A percentile compares a stretch with the other conserved stretches of the same genome.
Conservation (phyloP, 2,888 invertebrate genomes). For the Octonoba sinensis region DNA sequence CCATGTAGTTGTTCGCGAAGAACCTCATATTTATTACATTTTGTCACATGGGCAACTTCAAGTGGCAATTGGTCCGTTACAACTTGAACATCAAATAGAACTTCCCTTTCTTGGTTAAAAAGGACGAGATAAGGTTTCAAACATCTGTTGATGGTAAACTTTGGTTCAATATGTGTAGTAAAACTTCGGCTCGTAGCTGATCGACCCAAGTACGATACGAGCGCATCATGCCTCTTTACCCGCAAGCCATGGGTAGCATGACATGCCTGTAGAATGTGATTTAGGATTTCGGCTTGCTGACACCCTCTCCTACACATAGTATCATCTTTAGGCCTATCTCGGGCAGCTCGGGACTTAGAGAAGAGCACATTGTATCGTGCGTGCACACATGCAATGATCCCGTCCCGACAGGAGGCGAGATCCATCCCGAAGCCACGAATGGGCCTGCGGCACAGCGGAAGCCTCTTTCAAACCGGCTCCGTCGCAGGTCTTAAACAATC, state of each 20-base stretch:
- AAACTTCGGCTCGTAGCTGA: not conserved
- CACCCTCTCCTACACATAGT: constrained; percentile 10
- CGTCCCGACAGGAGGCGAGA: not conserved
- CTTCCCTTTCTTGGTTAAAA: not conserved
- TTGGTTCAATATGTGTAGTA: constrained; percentile 3
- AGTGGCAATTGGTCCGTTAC: constrained; percentile 14
- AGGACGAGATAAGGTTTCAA: constrained; percentile 11
- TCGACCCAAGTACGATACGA: not conserved
- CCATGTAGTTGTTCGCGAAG: not conserved
- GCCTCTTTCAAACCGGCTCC: not conserved
- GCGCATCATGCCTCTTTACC: not conserved
- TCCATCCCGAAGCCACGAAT: constrained; percentile 1
- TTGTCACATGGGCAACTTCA: not conserved
- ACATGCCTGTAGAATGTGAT: constrained; percentile 14
- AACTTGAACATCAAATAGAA: constrained; percentile 5
- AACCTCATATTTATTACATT: not conserved
- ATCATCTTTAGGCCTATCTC: not conserved
- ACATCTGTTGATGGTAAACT: not conserved
- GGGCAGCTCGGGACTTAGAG: not conserved
- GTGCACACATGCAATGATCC: not conserved
- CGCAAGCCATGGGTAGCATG: not conserved
- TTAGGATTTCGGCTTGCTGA: not conserved
- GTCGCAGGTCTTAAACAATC: not conserved
- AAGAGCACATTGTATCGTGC: not conserved
- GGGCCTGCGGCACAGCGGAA: not conserved